Base-by-base conservation (phyloP, 2,113 vertebrate genomes). In the Euleptes europaea region DNA sequence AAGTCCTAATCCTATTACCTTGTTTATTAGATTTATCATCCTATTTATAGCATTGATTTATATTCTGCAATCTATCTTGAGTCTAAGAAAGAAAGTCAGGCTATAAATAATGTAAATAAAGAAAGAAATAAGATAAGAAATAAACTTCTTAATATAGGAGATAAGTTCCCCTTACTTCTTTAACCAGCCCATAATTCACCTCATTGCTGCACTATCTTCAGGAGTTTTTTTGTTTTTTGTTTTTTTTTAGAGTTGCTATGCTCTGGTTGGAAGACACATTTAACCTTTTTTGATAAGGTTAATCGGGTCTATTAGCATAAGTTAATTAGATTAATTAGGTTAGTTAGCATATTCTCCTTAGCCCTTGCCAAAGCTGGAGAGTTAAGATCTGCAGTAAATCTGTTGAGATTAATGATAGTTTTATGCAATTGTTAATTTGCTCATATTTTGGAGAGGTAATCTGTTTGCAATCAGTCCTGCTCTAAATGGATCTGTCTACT, bases 311-410 rank as follows among this genome's bases (percentile, higher is more conserved):
- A 40, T 94, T 93, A 92, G 69, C 81, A 80, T 80, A 74, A 79
- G 47, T 42, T 91, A 92, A 94, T 94, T 92, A 85, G 38, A 78
- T 69, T 60, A 90, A 91, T 92, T 89, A 91, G 86, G 44, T 83
- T 81, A 65, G 0, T 84, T 88, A 84, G 81, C 51, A 81, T 83
- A 11, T 83, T 89, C 83, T 86, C 51, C 47, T 85, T 89, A 82
- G 42, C 60, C 78, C 85, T 81, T 70, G 86, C 54, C 65, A 40
- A 84, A 80, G 15, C 51, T 11, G 79, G 17, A 67, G 11, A 63
- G 12, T 84, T 23, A 51, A 70, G 69, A 63, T 44, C 17, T 10
- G 0, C 38, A 15, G 47, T 35, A 87, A 94, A 85, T 28, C 23
- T 0, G 2, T n/a, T 0, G 71, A 90, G 93, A 90, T 89, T 42